These are phyloP conservation scores for Schlechtendalia chinensis DNA, from an alignment of 1,140 invertebrate species.

Conservation along the genomic window DNA sequence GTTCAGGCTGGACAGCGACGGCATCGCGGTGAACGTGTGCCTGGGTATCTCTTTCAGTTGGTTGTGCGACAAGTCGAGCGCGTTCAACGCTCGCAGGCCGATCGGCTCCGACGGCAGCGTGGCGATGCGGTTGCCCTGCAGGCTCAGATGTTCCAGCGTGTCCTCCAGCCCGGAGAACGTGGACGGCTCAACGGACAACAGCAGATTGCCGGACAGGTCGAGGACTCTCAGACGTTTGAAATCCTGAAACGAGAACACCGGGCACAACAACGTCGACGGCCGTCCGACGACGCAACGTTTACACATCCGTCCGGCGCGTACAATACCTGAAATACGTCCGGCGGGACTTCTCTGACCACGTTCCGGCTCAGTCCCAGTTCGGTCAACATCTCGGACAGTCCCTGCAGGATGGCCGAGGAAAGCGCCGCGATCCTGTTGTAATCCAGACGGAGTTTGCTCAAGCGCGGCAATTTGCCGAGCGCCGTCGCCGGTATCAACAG, in stretches of 20 bases:
- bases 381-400: constrained; percentile 64
- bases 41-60: constrained; percentile 68
- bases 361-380: constrained; percentile 74
- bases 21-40: constrained; percentile 68
- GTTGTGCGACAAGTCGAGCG: constrained; percentile 76
- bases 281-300: no score
- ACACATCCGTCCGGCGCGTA: no score
- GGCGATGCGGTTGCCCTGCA: constrained; percentile 74
- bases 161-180: constrained; percentile 74
- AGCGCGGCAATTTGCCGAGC: constrained; percentile 69
- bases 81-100: constrained; percentile 65
- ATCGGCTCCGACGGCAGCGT: constrained; percentile 64
- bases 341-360: constrained; percentile 79
- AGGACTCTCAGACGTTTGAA: constrained; percentile 72
- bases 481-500: constrained; percentile 77
- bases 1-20: constrained; percentile 71
- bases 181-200: constrained; percentile 68
- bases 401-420: constrained; percentile 72
- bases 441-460: constrained; percentile 73
- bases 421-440: constrained; percentile 85
- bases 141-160: constrained; percentile 69
- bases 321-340: constrained; percentile 71
- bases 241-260: constrained; percentile 57
- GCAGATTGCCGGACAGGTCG: constrained; percentile 75
- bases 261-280: no score